These are phyloP conservation scores for Eurois occulta DNA, from an alignment of 2,888 invertebrate species.

Conservation along the genomic window DNA sequence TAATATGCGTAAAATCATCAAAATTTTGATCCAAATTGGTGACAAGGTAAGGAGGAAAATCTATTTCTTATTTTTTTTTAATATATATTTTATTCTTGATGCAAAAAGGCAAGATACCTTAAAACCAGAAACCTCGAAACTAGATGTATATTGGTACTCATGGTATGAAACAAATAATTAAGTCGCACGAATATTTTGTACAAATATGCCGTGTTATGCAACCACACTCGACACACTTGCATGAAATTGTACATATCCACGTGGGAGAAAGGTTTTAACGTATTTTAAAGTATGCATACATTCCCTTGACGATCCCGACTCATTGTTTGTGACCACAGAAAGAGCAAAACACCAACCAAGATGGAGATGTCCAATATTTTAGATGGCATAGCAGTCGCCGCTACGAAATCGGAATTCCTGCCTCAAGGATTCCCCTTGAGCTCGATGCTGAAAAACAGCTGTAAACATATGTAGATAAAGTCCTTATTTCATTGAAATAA, in stretches of 20 bases:
- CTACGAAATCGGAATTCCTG: constrained; percentile 88
- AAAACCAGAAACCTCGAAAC: background rate
- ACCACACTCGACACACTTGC: constrained; percentile 59
- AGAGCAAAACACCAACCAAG: constrained; percentile 88
- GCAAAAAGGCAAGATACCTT: too few species aligned
- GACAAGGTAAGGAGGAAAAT: background rate
- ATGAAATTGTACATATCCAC: constrained; percentile 75
- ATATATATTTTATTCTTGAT: background rate
- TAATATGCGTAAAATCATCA: constrained; percentile 13
- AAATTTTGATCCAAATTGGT: background rate
- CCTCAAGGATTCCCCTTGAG: constrained; percentile 81
- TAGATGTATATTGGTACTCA: background rate
- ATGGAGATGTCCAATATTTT: constrained; percentile 91
- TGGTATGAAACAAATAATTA: constrained; percentile 32
- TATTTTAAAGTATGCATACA: constrained; percentile 88
- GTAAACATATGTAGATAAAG: constrained; percentile 77
- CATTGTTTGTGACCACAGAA: constrained; percentile 88
- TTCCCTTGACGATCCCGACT: constrained; percentile 88
- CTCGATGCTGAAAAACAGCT: constrained; percentile 73
- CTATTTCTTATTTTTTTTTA: background rate
- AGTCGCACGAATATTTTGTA: constrained; percentile 17
- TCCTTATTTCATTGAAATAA: constrained; percentile 75
- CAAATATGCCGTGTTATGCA: constrained; percentile 43
- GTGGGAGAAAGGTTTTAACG: constrained; percentile 81
- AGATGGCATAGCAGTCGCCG: constrained; percentile 90